Conservation (phyloP, 1,140 invertebrate species). For the Drosophila takahashii region DNA sequence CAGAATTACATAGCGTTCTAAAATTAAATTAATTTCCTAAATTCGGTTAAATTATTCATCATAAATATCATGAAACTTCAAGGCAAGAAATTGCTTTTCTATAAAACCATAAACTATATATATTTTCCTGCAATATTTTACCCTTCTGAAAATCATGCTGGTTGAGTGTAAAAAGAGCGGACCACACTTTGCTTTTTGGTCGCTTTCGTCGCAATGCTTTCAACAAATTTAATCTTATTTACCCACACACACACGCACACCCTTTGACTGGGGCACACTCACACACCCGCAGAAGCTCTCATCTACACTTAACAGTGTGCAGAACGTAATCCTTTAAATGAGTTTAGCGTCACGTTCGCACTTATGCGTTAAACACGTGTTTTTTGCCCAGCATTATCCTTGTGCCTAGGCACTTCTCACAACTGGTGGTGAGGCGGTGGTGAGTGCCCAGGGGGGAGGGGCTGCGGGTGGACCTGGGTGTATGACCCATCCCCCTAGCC, state of each 20-base stretch:
- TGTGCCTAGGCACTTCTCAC: slow-evolving; percentile 57
- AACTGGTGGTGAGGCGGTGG: slow-evolving; percentile 6
- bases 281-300: slow-evolving; percentile 18
- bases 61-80: no score
- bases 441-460: neutral
- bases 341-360: slow-evolving; percentile 83
- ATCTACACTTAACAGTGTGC: slow-evolving; percentile 57
- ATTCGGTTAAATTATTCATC: no score
- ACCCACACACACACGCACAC: slow-evolving; percentile 43
- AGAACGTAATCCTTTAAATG: slow-evolving; percentile 80
- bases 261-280: slow-evolving; percentile 24
- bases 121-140: neutral
- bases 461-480: neutral
- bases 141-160: neutral
- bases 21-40: no score
- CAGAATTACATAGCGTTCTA: no score
- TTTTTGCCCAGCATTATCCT: slow-evolving; percentile 78
- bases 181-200: slow-evolving; percentile 55
- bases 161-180: slow-evolving; percentile 38
- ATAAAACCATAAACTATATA: no score
- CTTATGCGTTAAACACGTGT: slow-evolving; percentile 83
- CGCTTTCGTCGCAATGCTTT: slow-evolving; percentile 55
- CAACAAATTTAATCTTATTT: slow-evolving; percentile 81
- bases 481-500: neutral
- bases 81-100: no score